Evolutionary conservation across 2,113 vertebrate species (phyloP).

Genomic region (Lepus americanus): DNA sequence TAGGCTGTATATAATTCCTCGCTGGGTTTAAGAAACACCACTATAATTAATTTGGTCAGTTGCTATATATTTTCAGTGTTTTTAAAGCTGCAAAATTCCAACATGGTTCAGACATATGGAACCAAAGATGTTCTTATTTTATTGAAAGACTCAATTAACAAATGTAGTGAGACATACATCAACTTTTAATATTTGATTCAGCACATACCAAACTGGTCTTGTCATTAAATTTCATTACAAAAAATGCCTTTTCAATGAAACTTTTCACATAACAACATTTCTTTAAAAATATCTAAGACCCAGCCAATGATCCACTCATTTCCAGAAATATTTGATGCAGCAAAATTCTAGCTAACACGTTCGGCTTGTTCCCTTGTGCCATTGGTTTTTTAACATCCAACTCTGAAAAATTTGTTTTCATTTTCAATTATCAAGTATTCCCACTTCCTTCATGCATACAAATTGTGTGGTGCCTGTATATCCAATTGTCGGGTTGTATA

Average conservation of each 20-base stretch:
- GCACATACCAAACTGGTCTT: conserved; percentile 30
- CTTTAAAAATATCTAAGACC: not conserved
- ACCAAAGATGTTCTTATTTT: conserved; percentile 57
- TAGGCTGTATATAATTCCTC: conserved; percentile 47
- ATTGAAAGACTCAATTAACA: conserved; percentile 56
- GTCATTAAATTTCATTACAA: conserved; percentile 46
- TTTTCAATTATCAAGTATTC: conserved; percentile 27
- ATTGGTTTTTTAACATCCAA: not conserved
- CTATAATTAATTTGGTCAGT: conserved; percentile 71
- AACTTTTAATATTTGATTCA: conserved; percentile 55
- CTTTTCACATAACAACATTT: conserved; percentile 47
- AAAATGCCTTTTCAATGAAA: not conserved
- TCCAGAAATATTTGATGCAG: conserved; percentile 42
- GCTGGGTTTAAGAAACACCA: conserved; percentile 69
- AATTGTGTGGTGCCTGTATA: conserved; percentile 23
- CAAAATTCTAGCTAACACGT: conserved; percentile 48
- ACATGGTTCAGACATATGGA: conserved; percentile 17
- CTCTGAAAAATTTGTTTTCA: conserved; percentile 60
- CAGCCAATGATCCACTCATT: conserved; percentile 43
- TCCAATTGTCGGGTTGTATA: not conserved
- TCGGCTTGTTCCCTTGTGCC: conserved; percentile 20
- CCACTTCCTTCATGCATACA: not conserved
- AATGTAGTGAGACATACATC: conserved; percentile 34
- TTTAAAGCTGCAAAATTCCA: conserved; percentile 66
- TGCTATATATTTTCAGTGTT: conserved; percentile 57